Base-by-base conservation (phyloP, 2,797 vertebrate species). In the Pseudopleuronectes americanus region DNA sequence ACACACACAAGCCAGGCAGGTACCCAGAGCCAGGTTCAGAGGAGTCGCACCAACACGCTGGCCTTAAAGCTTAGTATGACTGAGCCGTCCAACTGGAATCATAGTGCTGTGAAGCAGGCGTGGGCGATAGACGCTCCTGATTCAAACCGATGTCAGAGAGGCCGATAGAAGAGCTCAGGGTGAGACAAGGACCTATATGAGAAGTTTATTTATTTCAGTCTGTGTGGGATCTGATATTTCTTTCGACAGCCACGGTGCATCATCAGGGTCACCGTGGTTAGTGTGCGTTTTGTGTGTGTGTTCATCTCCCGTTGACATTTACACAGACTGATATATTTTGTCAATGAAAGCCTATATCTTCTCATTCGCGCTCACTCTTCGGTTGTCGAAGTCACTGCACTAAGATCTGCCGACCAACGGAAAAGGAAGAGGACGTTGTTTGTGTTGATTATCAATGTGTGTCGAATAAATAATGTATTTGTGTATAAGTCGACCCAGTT, bases 381-480 rank as follows among this genome's bases (percentile, higher is more conserved):
- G n/a, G 80, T 64, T 53, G 41, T 70, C 79, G 21, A 64, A 64
- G 21, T 72, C 28, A 38, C 61, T 77, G 63, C 67, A 38, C 41
- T 77, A 31, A 54, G 49, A 77, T 76, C 33, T 74, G 57, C 48
- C 67, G 47, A 60, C 53, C 21, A 47, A 16, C 12, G 67, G 9
- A 71, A 77, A 72, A 69, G 70, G 38, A 69, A 64, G 57, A 59
- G 49, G 72, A 80, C 83, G 64, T 80, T 59, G n/a, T 82, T 80
- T 59, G n/a, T 82, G 53, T 81, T 66, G 60, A 79, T 57, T 75
- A 45, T 84, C 41, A 26, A 45, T 76, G 66, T 77, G 66, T 22
- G 45, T 85, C 68, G 67, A 92, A 92, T 92, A 90, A 92, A 93
- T 73, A 22, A 83, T 74, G 87, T 90, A 87, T 93, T 92, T 93